Conservation (phyloP, 1,140 invertebrate species). For the Drosophila neocordata region DNA sequence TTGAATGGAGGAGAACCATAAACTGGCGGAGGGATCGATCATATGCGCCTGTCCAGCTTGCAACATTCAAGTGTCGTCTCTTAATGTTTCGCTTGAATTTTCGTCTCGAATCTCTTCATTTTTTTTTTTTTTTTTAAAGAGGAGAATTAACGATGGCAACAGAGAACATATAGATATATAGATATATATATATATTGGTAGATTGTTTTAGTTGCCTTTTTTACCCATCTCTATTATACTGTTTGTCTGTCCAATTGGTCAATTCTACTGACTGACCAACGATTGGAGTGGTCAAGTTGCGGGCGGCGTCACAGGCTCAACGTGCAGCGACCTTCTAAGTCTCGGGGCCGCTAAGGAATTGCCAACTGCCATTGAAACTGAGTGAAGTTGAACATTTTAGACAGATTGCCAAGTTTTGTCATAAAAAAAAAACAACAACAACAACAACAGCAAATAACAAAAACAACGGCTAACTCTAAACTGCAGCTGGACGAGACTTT, state of each 20-base stretch:
- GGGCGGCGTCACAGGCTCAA: conserved; percentile 45
- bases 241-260: neutral
- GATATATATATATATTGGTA: too few species aligned
- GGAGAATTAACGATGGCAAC: neutral
- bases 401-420: conserved; percentile 80
- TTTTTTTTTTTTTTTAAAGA: too few species aligned
- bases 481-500: conserved; percentile 59
- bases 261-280: conserved; percentile 2
- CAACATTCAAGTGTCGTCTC: conserved; percentile 68
- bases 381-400: conserved; percentile 72
- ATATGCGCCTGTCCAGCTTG: conserved; percentile 61
- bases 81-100: conserved; percentile 50
- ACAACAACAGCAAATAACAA: conserved; percentile 18
- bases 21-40: conserved; percentile 44
- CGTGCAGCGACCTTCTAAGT: conserved; percentile 60
- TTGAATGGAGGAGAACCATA: too few species aligned
- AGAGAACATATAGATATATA: too few species aligned
- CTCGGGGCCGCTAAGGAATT: conserved; percentile 57
- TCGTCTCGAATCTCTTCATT: conserved; percentile 8
- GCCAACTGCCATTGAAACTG: conserved; percentile 72
- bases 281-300: conserved; percentile 43
- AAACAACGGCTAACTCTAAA: conserved; percentile 38
- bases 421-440: conserved; percentile 41
- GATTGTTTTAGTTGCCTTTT: too few species aligned
- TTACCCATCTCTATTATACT: neutral